A percentile compares a stretch with the other conserved stretches of the same genome.
These are phyloP conservation scores for Elaphurus davidianus DNA, from an alignment of 2,113 vertebrate species.

Conservation along the genomic window DNA sequence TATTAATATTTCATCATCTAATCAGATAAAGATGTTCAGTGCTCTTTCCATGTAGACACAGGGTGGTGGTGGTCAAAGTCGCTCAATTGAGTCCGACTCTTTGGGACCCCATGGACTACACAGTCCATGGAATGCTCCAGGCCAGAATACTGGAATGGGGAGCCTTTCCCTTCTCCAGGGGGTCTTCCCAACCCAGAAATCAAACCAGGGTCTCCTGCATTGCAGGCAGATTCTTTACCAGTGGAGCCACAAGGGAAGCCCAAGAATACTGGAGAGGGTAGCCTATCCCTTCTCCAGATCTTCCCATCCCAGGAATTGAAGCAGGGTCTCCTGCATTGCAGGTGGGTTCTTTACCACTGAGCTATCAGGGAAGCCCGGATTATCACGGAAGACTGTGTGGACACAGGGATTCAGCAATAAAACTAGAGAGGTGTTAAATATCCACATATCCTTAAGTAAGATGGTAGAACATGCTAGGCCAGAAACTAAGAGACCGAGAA, in stretches of 20 bases:
- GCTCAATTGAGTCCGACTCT: not conserved
- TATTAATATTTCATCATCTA: not conserved
- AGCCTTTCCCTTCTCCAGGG: not conserved
- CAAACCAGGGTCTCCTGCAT: rapidly evolving
- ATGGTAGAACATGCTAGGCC: not conserved
- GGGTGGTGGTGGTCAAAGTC: not conserved
- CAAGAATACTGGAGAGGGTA: not conserved
- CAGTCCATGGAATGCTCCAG: not conserved
- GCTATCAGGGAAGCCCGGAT: not conserved
- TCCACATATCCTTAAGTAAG: not conserved
- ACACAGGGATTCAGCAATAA: not conserved
- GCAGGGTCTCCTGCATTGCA: not conserved
- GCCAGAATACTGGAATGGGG: not conserved
- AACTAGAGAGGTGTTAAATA: not conserved
- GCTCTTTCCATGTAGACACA: not conserved
- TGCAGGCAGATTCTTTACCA: not conserved
- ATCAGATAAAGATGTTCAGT: slow-evolving; percentile 5
- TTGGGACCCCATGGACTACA: not conserved
- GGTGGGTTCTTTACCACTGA: not conserved
- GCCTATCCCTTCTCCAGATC: not conserved
- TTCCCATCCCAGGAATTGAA: not conserved
- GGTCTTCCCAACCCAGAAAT: not conserved
- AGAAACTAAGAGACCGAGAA: not conserved
- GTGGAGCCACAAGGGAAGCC: not conserved
- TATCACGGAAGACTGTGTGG: not conserved